A percentile compares a stretch with the other conserved stretches of the same genome.
Conservation (phyloP, 2,797 vertebrate species). For the Podarcis siculus region DNA sequence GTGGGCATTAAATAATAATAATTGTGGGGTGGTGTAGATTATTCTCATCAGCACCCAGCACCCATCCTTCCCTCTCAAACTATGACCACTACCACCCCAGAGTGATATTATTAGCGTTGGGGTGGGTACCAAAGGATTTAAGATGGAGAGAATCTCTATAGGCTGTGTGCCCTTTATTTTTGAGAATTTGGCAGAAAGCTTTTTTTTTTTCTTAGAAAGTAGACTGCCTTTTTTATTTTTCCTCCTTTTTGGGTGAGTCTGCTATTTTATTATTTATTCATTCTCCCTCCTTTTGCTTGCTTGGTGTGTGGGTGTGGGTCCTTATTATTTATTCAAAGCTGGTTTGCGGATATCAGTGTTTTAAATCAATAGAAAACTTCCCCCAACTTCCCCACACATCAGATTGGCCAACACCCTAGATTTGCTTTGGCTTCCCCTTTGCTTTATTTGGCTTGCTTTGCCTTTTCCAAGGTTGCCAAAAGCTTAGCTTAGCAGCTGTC, state of each 20-base stretch:
- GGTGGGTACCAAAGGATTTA: neutral
- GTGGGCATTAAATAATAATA: too few species aligned
- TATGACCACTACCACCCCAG: too few species aligned
- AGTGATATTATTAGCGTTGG: too few species aligned
- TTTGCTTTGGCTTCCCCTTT: neutral
- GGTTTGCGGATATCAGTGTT: neutral
- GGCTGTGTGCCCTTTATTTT: neutral
- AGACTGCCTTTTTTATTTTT: neutral
- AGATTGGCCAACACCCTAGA: neutral
- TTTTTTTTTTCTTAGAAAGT: too few species aligned
- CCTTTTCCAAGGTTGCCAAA: neutral
- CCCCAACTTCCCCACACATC: neutral
- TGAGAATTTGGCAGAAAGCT: neutral
- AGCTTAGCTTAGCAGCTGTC: neutral
- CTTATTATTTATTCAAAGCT: neutral
- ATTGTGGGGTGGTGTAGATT: too few species aligned
- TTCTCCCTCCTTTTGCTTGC: neutral
- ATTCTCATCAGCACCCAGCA: too few species aligned
- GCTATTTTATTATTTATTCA: neutral
- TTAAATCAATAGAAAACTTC: neutral
- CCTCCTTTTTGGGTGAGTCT: neutral
- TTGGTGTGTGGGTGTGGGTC: neutral
- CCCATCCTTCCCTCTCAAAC: too few species aligned
- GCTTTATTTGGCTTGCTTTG: neutral
- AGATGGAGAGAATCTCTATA: neutral